phyloP scores from a whole-genome alignment of 2,888 invertebrate species.

The Frankliniella fusca region DNA sequence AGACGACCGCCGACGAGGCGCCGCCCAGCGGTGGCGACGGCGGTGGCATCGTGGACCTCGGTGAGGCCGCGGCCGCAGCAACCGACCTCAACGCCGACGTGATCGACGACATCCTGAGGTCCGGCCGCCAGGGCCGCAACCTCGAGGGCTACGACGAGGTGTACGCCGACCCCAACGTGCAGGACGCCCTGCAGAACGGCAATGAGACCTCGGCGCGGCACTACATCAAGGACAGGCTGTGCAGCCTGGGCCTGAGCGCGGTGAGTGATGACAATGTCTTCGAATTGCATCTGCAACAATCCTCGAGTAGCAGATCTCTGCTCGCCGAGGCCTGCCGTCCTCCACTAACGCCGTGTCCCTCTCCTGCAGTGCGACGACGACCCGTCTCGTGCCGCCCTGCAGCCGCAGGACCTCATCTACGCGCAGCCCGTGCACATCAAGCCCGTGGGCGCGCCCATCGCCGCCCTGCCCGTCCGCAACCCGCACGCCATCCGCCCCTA shows the following conservation, averaged over 20 bases:
- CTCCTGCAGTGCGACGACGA: conserved; percentile 51
- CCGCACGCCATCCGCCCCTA: conserved; percentile 40
- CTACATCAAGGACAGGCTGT: conserved; percentile 76
- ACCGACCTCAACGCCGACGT: conserved; percentile 48
- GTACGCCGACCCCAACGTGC: conserved; percentile 75
- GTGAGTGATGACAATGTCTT: conserved; percentile 49
- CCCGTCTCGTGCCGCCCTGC: conserved; percentile 47
- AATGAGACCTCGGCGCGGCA: conserved; percentile 78
- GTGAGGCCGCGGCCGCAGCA: conserved; percentile 35
- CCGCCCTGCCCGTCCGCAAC: conserved; percentile 60
- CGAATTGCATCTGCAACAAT: too few species aligned
- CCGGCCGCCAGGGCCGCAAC: conserved; percentile 72
- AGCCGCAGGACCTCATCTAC: conserved; percentile 74
- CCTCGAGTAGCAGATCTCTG: too few species aligned
- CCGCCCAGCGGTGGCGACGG: conserved; percentile 44
- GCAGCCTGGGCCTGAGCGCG: conserved; percentile 75
- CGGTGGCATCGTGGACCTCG: conserved; percentile 37
- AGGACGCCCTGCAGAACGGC: conserved; percentile 72
- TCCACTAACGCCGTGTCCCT: conserved; percentile 17
- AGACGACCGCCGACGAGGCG: conserved; percentile 36
- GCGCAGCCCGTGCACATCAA: conserved; percentile 80
- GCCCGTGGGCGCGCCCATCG: conserved; percentile 75
- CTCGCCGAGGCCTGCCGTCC: too few species aligned
- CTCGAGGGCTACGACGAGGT: conserved; percentile 73
- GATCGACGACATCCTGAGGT: conserved; percentile 61